These are phyloP conservation scores for Tachina lurida DNA, from an alignment of 2,888 invertebrate genomes.

Conservation along the genomic window DNA sequence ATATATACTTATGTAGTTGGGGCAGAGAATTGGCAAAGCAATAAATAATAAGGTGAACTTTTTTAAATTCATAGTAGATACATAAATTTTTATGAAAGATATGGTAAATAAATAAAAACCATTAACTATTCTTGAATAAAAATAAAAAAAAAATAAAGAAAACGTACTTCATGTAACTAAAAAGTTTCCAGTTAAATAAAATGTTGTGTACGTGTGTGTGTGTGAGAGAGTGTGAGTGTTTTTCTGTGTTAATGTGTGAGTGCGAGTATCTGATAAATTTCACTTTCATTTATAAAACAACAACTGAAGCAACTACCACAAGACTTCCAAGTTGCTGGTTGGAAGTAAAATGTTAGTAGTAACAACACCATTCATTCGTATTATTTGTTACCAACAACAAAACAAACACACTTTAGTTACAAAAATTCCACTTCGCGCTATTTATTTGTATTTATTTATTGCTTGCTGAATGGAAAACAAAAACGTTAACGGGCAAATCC, in stretches of 20 bases:
- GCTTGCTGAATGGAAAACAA: conserved; percentile 23
- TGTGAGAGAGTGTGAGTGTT: conserved; percentile 7
- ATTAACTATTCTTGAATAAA: conserved; percentile 53
- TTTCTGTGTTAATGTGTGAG: conserved; percentile 4
- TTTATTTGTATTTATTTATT: conserved; percentile 49
- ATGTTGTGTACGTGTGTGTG: not conserved
- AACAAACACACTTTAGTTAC: conserved; percentile 34
- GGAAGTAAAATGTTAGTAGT: conserved; percentile 38
- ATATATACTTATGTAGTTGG: not conserved
- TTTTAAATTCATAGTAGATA: not conserved
- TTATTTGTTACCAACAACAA: conserved; percentile 40
- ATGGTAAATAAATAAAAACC: conserved; percentile 28
- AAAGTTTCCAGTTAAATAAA: not conserved
- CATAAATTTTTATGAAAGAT: not conserved
- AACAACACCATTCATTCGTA: conserved; percentile 9
- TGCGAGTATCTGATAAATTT: conserved; percentile 57
- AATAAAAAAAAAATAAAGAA: not conserved
- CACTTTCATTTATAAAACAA: conserved; percentile 68
- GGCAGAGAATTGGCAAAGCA: conserved; percentile 32
- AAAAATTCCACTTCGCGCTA: conserved; percentile 31
- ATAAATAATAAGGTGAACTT: conserved; percentile 43
- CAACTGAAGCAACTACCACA: conserved; percentile 37
- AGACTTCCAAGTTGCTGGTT: conserved; percentile 20
- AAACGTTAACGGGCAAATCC: conserved; percentile 28
- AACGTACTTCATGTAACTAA: conserved; percentile 18